Conservation (phyloP, 2,888 invertebrate species). For the Bombyx huttoni region DNA sequence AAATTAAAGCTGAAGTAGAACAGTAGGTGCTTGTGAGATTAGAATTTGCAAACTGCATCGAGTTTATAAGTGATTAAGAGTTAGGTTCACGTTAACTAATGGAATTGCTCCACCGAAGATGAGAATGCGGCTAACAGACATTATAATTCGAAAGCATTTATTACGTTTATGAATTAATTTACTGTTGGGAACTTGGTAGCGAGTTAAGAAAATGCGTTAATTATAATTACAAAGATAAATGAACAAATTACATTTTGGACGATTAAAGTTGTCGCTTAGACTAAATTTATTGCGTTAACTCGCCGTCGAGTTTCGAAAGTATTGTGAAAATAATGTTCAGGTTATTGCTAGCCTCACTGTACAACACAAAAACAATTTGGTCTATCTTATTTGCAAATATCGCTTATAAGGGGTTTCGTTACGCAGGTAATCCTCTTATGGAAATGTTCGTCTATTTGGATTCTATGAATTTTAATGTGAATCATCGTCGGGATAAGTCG, state of each 20-base stretch:
- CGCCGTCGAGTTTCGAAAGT: constrained; percentile 17
- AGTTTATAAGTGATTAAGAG: no score
- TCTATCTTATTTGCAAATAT: neutral
- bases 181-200: neutral
- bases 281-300: constrained; percentile 19
- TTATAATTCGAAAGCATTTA: no score
- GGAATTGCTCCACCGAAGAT: no score
- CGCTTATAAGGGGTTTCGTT: constrained; percentile 8
- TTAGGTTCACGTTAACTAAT: no score
- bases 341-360: constrained; percentile 1
- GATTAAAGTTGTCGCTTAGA: constrained; percentile 22
- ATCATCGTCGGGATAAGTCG: constrained; percentile 3
- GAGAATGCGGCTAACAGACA: no score
- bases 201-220: neutral
- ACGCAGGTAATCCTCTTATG: constrained; percentile 10
- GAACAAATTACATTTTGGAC: constrained; percentile 17
- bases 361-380: neutral
- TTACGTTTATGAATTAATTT: neutral
- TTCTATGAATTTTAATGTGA: constrained; percentile 6
- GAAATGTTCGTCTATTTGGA: constrained; percentile 4
- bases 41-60: no score
- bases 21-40: no score
- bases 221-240: constrained; percentile 16
- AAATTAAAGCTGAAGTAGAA: no score
- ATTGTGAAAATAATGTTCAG: constrained; percentile 17